Percentiles rank a stretch among this genome's conserved stretches.
Evolutionary conservation across 1,140 invertebrate species (phyloP).

Genomic region (Saccostrea echinata): DNA sequence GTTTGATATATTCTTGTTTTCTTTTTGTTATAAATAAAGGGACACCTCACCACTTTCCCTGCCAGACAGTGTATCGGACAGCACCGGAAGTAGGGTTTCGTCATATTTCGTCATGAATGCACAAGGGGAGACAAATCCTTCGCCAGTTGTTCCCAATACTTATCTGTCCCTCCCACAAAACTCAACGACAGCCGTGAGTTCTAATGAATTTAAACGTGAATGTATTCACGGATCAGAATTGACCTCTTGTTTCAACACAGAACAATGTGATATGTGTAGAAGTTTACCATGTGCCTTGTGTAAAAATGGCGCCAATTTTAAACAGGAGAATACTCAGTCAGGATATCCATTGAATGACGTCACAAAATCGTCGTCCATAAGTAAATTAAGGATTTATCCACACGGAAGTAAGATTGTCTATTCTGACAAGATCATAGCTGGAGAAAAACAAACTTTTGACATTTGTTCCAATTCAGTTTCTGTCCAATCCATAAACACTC

Average conservation of each 20-base stretch:
- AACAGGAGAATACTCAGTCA: background rate
- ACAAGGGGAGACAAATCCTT: slow-evolving; percentile 16
- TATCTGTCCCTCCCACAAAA: slow-evolving; percentile 10
- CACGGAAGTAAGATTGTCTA: background rate
- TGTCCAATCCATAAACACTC: too few species aligned
- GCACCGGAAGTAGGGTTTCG: background rate
- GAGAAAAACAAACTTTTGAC: background rate
- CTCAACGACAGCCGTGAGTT: background rate
- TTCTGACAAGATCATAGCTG: background rate
- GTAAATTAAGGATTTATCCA: background rate
- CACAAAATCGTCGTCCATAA: background rate
- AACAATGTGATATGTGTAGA: slow-evolving; percentile 11
- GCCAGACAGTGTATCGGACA: background rate
- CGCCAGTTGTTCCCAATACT: background rate
- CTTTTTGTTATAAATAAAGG: background rate
- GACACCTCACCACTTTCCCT: background rate
- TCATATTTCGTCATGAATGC: slow-evolving; percentile 4
- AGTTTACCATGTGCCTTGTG: slow-evolving; percentile 3
- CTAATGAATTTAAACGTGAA: background rate
- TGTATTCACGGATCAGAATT: background rate
- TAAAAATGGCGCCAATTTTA: background rate
- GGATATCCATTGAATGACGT: background rate
- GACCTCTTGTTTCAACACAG: background rate
- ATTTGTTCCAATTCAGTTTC: background rate
- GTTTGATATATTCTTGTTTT: too few species aligned